Evolutionary conservation across 2,113 vertebrate species (phyloP), one percentile per base, ranked within the genome.

Genomic region (Odobenus rosmarus): DNA sequence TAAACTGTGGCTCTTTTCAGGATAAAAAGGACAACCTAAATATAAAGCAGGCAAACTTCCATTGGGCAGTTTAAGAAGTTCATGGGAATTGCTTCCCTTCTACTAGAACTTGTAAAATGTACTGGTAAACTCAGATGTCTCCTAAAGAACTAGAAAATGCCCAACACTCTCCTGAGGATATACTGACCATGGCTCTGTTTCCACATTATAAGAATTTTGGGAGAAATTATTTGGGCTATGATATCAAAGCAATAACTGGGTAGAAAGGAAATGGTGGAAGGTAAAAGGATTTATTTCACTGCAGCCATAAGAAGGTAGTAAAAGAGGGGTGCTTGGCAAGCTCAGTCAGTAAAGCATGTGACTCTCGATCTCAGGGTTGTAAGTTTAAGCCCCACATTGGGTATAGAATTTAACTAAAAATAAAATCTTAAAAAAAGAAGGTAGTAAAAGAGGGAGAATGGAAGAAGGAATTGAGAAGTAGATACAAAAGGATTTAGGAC

Each of bases 11-110:
- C 0, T 91, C 18, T 88, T 81, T 84, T 55, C 39, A 91, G 16
- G 21, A 67, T 57, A 31, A 87, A 88, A 94, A 49, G n/a, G 81
- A 90, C 19, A 93, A 67, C 31, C 9, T 69, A 90, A 96, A 94
- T 64, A 90, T 36, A 15, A 49, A 77, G 21, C 5, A 8, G 14
- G 16, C 8, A 62, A 93, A 94, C 8, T 55, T 39, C 16, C 42
- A 86, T 6, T 89, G 11, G 9, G 46, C 5, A 59, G 4, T 81
- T 94, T 67, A 81, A 69, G 8, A 81, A 85, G 3, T 62, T 81
- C 12, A 11, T 85, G 62, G 6, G n/a, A 90, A 89, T 26, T 53
- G 31, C 16, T 72, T 93, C 21, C 11, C 59, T 62, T 83, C 16
- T 5, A 93, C 8, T 82, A 19, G 19, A 81, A 90, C 28, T 72